Evolutionary conservation across 1,140 invertebrate species (phyloP).

Genomic region (Parasteatoda tepidariorum): DNA sequence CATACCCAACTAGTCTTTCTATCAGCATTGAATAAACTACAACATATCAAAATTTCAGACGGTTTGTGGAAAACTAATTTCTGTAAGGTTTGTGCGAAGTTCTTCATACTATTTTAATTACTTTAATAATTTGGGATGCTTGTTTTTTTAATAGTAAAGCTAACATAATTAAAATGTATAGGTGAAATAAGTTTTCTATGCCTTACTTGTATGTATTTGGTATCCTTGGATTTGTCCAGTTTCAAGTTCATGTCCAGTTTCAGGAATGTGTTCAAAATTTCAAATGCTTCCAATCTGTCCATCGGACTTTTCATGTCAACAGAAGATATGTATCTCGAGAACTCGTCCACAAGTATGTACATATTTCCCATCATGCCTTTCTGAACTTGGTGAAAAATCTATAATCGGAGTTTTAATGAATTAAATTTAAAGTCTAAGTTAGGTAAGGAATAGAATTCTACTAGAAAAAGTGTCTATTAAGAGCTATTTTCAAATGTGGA

Average conservation of each 20-base stretch:
- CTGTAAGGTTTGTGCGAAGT: too few species aligned
- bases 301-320: constrained; percentile 38
- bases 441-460: not conserved
- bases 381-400: constrained; percentile 62
- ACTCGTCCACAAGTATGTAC: constrained; percentile 59
- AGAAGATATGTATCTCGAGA: constrained; percentile 49
- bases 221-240: constrained; percentile 47
- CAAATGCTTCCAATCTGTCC: constrained; percentile 54
- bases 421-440: not conserved
- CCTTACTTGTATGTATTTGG: constrained; percentile 50
- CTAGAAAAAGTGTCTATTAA: too few species aligned
- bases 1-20: too few species aligned
- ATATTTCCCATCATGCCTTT: constrained; percentile 60
- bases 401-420: too few species aligned
- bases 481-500: too few species aligned
- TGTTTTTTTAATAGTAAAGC: too few species aligned
- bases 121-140: too few species aligned
- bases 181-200: not conserved
- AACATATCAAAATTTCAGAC: too few species aligned
- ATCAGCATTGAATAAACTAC: too few species aligned
- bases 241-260: constrained; percentile 51
- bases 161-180: too few species aligned
- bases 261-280: constrained; percentile 50
- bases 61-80: too few species aligned
- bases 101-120: too few species aligned